phyloP scores from a whole-genome alignment of 2,888 invertebrate species.

The Parelbella ahira region DNA sequence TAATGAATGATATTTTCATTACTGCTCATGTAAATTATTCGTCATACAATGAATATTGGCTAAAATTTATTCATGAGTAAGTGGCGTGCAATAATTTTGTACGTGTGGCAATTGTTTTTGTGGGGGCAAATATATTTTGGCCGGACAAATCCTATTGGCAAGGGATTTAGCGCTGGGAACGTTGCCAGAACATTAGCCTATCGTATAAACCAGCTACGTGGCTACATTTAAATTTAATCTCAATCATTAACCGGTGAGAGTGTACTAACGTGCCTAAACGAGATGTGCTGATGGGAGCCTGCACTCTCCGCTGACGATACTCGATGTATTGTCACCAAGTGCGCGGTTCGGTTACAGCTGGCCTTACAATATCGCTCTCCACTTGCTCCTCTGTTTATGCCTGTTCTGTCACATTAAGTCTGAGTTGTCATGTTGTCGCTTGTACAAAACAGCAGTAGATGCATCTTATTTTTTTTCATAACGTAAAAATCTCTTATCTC shows the following conservation, averaged over 20 bases:
- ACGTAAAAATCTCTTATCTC: too few species aligned
- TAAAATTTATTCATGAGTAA: constrained; percentile 20
- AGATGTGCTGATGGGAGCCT: too few species aligned
- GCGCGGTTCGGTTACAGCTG: too few species aligned
- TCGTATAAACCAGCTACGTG: constrained; percentile 21
- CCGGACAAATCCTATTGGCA: constrained; percentile 25
- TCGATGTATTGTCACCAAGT: too few species aligned
- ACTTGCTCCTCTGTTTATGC: too few species aligned
- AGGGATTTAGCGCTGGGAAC: constrained; percentile 21
- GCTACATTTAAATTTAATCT: constrained; percentile 23
- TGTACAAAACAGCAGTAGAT: too few species aligned
- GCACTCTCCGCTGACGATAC: too few species aligned
- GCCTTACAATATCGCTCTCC: too few species aligned
- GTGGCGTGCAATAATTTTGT: constrained; percentile 11
- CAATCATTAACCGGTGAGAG: constrained; percentile 16
- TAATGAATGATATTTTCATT: constrained; percentile 10
- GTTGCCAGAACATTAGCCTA: constrained; percentile 26
- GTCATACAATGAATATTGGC: constrained; percentile 4
- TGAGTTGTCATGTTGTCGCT: too few species aligned
- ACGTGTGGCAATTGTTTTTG: constrained; percentile 25
- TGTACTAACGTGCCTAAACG: too few species aligned
- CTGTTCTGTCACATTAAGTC: too few species aligned
- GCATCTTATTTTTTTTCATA: too few species aligned
- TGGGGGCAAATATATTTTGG: constrained; percentile 24
- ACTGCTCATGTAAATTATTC: constrained; percentile 10